Percentiles rank a stretch among this genome's conserved stretches.
Conservation (phyloP, 1,140 invertebrate species). For the Leptinotarsa texana region DNA sequence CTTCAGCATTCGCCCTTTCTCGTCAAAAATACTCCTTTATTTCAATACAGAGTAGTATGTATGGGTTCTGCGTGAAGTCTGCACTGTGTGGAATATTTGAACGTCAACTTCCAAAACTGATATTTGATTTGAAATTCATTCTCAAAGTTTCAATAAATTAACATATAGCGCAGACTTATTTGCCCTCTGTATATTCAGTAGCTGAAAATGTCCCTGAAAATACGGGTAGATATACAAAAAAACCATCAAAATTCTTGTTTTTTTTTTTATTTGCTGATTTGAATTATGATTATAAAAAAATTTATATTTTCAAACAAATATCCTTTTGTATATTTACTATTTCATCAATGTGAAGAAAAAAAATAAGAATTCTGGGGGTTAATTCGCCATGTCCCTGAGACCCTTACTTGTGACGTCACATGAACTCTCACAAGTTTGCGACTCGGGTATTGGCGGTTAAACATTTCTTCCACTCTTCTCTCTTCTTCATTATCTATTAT, state of each 20-base stretch:
- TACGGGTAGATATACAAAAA: conserved; percentile 27
- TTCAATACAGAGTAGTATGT: too few species aligned
- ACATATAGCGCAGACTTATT: background rate
- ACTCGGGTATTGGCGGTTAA: conserved; percentile 69
- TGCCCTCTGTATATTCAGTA: background rate
- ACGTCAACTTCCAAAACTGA: too few species aligned
- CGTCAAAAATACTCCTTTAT: too few species aligned
- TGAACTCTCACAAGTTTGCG: conserved; percentile 71
- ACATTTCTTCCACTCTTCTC: conserved; percentile 27
- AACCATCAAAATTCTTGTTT: conserved; percentile 30
- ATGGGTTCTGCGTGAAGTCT: too few species aligned
- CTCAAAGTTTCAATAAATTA: background rate
- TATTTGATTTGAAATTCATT: too few species aligned
- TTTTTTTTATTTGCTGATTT: conserved; percentile 19
- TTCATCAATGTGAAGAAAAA: conserved; percentile 43
- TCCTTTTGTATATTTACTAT: conserved; percentile 49
- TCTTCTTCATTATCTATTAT: conserved; percentile 8
- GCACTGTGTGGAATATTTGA: too few species aligned
- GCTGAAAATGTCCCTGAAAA: background rate
- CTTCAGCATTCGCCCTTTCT: too few species aligned
- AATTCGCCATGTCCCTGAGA: conserved; percentile 72
- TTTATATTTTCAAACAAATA: conserved; percentile 6
- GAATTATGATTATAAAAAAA: background rate
- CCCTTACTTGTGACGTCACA: conserved; percentile 73
- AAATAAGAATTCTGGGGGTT: conserved; percentile 40